A percentile compares a stretch with the other conserved stretches of the same genome.
Conservation (phyloP, 2,888 invertebrate genomes). For the Dusona sp. region DNA sequence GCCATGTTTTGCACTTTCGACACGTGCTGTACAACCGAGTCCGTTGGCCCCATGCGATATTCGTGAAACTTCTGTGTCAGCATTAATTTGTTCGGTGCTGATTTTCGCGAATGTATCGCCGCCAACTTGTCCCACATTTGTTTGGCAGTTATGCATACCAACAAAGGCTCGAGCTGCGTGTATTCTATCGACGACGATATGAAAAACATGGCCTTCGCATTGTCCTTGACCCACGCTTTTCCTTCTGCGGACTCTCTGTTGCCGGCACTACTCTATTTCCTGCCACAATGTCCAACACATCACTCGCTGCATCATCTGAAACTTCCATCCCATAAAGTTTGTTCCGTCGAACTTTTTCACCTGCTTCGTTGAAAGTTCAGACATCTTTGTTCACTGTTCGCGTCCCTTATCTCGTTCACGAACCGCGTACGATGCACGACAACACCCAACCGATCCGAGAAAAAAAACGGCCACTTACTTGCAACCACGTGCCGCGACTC, state of each 20-base stretch:
- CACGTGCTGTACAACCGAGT: slow-evolving; percentile 60
- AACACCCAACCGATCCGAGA: too few species aligned
- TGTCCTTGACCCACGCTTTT: slow-evolving; percentile 37
- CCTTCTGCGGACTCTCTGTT: slow-evolving; percentile 14
- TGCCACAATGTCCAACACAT: slow-evolving; percentile 26
- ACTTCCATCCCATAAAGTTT: slow-evolving; percentile 48
- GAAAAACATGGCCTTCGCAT: slow-evolving; percentile 51
- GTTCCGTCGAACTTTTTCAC: slow-evolving; percentile 38
- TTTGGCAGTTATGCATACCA: slow-evolving; percentile 67
- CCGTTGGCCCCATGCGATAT: slow-evolving; percentile 55
- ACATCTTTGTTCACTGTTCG: background rate
- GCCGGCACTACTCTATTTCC: background rate
- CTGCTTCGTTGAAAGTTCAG: slow-evolving; percentile 17
- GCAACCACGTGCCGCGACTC: too few species aligned
- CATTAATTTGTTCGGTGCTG: slow-evolving; percentile 55
- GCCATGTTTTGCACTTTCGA: slow-evolving; percentile 63
- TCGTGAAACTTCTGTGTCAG: slow-evolving; percentile 54
- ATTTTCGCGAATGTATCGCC: slow-evolving; percentile 63
- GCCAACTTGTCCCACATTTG: slow-evolving; percentile 59
- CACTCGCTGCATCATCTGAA: slow-evolving; percentile 44
- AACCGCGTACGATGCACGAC: too few species aligned
- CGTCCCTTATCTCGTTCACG: too few species aligned
- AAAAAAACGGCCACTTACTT: too few species aligned
- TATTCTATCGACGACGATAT: slow-evolving; percentile 52
- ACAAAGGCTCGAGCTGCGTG: slow-evolving; percentile 48